Conservation (phyloP, 2,113 vertebrate genomes). For the Platycercus adscitus region DNA sequence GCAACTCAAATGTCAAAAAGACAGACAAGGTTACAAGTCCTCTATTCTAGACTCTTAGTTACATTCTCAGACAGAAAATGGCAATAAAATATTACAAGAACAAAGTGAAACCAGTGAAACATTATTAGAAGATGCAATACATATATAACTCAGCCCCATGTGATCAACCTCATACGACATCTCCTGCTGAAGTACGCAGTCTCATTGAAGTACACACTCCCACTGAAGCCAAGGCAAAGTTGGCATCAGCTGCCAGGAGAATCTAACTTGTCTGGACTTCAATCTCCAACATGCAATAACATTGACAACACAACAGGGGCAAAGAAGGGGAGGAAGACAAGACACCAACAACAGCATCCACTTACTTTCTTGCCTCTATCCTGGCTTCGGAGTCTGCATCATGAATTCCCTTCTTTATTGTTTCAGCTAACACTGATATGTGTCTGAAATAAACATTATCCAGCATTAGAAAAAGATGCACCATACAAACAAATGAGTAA, state of each 20-base stretch:
- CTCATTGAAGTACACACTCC: neutral
- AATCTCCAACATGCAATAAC: neutral
- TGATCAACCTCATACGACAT: neutral
- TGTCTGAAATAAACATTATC: conserved; percentile 83
- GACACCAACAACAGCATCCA: neutral
- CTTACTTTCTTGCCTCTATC: conserved; percentile 97
- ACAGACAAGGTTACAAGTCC: neutral
- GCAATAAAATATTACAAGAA: neutral
- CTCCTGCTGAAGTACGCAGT: neutral
- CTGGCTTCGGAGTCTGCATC: conserved; percentile 97
- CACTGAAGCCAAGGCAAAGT: neutral
- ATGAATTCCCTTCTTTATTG: conserved; percentile 97
- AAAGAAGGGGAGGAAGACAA: neutral
- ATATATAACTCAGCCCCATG: neutral
- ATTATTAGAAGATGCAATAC: neutral
- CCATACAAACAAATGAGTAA: neutral
- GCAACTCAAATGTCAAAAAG: neutral
- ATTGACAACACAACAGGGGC: neutral
- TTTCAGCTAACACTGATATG: conserved; percentile 94
- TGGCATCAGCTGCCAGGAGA: neutral
- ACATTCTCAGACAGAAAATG: neutral
- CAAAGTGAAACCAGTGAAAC: neutral
- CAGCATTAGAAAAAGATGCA: neutral
- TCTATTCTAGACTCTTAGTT: neutral
- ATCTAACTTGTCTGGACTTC: neutral